phyloP scores from a whole-genome alignment of 2,113 vertebrate genomes.

The Apeltes quadracus region DNA sequence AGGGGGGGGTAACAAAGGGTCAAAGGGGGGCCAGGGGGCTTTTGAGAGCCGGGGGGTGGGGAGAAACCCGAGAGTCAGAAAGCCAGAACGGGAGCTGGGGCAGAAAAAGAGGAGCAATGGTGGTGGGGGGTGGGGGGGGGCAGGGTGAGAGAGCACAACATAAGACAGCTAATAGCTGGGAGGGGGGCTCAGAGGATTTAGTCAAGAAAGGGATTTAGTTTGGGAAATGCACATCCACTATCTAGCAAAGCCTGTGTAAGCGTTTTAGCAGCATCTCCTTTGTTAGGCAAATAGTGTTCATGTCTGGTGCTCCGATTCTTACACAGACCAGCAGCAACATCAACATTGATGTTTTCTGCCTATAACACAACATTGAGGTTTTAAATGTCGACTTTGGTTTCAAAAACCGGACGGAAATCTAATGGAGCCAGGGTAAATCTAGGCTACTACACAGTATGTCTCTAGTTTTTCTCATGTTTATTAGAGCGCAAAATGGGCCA shows the following conservation, averaged over 20 bases:
- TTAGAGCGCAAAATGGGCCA: background rate
- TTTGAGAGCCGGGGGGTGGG: slow-evolving; percentile 16
- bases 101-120: slow-evolving; percentile 20
- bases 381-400: background rate
- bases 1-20: slow-evolving; percentile 60
- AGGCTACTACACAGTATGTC: background rate
- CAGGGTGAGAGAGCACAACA: slow-evolving; percentile 54
- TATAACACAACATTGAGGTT: background rate
- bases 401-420: background rate
- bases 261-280: slow-evolving; percentile 9
- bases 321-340: background rate
- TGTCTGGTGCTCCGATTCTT: background rate
- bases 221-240: slow-evolving; percentile 41
- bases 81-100: slow-evolving; percentile 65
- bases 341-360: background rate
- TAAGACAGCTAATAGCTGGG: slow-evolving; percentile 35
- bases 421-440: too few species aligned
- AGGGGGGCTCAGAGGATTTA: slow-evolving; percentile 44
- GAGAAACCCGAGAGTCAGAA: slow-evolving; percentile 73
- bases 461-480: background rate
- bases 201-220: slow-evolving; percentile 56
- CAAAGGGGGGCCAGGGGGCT: slow-evolving; percentile 61
- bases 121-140: background rate
- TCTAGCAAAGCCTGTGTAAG: slow-evolving; percentile 40
- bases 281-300: background rate